phyloP scores from a whole-genome alignment of 2,888 invertebrate species.

The Callyntrura guangdongensis region DNA sequence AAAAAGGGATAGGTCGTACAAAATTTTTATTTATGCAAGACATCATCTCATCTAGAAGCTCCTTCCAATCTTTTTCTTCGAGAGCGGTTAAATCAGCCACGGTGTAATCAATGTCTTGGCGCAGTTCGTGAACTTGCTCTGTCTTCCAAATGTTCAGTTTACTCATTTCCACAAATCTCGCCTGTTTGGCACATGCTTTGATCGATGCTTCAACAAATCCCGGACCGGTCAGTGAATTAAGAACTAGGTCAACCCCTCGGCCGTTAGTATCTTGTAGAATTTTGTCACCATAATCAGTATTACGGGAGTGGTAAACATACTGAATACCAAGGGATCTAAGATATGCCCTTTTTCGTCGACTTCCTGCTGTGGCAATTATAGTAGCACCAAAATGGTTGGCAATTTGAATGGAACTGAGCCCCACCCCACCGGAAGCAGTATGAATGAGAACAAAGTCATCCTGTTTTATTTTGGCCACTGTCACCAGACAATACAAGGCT shows the following conservation, averaged over 20 bases:
- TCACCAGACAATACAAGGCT: constrained; percentile 63
- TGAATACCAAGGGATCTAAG: constrained; percentile 71
- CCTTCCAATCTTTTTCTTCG: constrained; percentile 17
- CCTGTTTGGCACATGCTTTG: constrained; percentile 55
- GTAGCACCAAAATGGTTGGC: constrained; percentile 59
- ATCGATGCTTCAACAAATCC: constrained; percentile 78
- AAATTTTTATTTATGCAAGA: constrained; percentile 8
- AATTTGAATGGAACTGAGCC: constrained; percentile 62
- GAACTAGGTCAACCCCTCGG: constrained; percentile 76
- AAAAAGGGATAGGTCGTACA: constrained; percentile 65
- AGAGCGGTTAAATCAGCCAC: constrained; percentile 69
- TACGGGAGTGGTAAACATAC: constrained; percentile 78
- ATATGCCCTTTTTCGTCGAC: constrained; percentile 72
- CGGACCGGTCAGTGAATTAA: constrained; percentile 77
- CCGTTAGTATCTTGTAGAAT: constrained; percentile 61
- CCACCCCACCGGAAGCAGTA: constrained; percentile 72
- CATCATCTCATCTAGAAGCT: constrained; percentile 36
- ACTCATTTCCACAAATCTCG: constrained; percentile 80
- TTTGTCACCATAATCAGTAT: constrained; percentile 67
- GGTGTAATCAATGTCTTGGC: constrained; percentile 73
- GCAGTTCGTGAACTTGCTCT: constrained; percentile 67
- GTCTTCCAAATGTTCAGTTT: constrained; percentile 72
- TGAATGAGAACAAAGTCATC: constrained; percentile 62
- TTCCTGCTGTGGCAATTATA: constrained; percentile 79
- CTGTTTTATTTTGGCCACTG: constrained; percentile 43